Percentiles rank a stretch among this genome's conserved stretches.
phyloP scores from a whole-genome alignment of 2,888 invertebrate genomes.

The Drosophila prostipennis region DNA sequence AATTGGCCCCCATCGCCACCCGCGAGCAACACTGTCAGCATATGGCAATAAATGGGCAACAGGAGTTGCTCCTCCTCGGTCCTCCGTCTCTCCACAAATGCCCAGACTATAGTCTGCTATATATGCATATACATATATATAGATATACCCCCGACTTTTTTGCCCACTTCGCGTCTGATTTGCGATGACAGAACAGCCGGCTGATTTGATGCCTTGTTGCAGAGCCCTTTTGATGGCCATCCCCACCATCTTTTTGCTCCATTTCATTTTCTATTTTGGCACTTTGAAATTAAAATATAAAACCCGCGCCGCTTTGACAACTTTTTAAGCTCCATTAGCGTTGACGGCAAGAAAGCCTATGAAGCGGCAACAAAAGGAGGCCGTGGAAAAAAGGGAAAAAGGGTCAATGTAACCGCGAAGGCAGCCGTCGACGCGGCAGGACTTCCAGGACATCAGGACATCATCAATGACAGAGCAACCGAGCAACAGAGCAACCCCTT shows the following conservation, averaged over 20 bases:
- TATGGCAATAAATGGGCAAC: conserved; percentile 73
- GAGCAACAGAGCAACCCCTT: conserved; percentile 28
- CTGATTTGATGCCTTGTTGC: conserved; percentile 61
- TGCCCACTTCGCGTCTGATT: conserved; percentile 68
- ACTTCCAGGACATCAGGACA: conserved; percentile 31
- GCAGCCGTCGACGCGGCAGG: conserved; percentile 67
- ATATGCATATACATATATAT: conserved; percentile 5
- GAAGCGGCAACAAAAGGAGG: conserved; percentile 44
- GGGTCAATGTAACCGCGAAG: conserved; percentile 72
- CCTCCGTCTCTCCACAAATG: conserved; percentile 15
- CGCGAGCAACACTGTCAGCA: conserved; percentile 77
- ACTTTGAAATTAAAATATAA: conserved; percentile 73
- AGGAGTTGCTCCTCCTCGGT: conserved; percentile 36
- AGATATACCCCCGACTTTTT: background rate
- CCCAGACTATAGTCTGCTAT: conserved; percentile 17
- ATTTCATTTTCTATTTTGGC: conserved; percentile 72
- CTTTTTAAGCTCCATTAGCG: conserved; percentile 78
- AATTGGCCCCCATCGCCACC: conserved; percentile 75
- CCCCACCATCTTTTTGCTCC: conserved; percentile 29
- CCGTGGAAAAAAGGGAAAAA: conserved; percentile 70
- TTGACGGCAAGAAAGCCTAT: conserved; percentile 70
- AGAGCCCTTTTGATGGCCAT: conserved; percentile 34
- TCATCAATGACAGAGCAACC: conserved; percentile 15
- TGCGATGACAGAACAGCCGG: conserved; percentile 53
- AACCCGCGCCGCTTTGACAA: conserved; percentile 73